A percentile compares a stretch with the other conserved stretches of the same genome.
Conservation (phyloP, 2,888 invertebrate genomes). For the Xanthorhoe designata region DNA sequence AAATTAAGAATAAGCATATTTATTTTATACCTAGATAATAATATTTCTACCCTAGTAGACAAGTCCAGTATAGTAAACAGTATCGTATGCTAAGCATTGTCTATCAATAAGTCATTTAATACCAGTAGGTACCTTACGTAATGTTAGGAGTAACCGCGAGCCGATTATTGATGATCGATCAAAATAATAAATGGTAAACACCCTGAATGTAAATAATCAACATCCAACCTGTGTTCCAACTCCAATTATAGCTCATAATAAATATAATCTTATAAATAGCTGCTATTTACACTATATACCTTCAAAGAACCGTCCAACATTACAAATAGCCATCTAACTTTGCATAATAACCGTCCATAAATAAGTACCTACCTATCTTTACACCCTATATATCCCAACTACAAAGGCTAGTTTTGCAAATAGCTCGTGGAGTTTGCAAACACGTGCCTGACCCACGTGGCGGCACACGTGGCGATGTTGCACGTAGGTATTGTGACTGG, state of each 20-base stretch:
- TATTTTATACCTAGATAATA: no score
- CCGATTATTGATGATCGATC: neutral
- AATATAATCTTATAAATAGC: neutral
- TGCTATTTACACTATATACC: neutral
- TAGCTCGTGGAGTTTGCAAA: constrained; percentile 9
- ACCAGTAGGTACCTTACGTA: no score
- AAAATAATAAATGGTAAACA: neutral
- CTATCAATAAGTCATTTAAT: neutral
- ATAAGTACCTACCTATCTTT: constrained; percentile 9
- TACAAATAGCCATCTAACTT: neutral
- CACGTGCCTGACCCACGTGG: constrained; percentile 28
- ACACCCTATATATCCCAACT: constrained; percentile 7
- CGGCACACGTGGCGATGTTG: constrained; percentile 22
- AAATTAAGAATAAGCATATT: no score
- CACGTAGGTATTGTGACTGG: constrained; percentile 17
- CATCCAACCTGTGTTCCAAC: neutral
- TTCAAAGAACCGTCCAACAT: neutral
- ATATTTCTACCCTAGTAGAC: neutral
- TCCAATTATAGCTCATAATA: neutral
- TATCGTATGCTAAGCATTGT: neutral
- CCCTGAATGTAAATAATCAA: neutral
- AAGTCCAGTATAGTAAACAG: neutral
- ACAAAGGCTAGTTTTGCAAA: constrained; percentile 7
- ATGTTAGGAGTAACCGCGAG: neutral
- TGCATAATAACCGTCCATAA: constrained; percentile 4